Base-by-base conservation (phyloP, 2,113 vertebrate species). In the Scopus umbretta region DNA sequence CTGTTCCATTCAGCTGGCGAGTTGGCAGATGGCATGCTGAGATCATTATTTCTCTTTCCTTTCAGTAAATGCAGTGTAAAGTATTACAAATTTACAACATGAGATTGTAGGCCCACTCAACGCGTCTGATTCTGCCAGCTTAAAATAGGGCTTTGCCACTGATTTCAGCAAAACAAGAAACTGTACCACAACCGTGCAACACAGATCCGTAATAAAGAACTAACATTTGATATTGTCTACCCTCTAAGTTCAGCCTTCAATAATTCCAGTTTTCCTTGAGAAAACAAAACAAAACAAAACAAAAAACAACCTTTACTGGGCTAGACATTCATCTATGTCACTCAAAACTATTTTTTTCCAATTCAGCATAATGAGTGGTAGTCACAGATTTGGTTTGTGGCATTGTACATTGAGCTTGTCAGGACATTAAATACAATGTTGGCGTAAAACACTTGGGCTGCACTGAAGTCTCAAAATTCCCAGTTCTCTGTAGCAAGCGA, bases 21-120 rank as follows among this genome's bases (percentile, higher is more conserved):
- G 63, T 2, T 92, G 91, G 84, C 93, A 97, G 92, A 96, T 90
- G 85, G 90, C 82, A 92, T 23, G 38, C 82, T 61, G 75, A 88
- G 92, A 88, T 92, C 55, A 90, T 81, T 63, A 90, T 30, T 95
- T 83, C 74, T 80, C 66, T 52, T 90, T 80, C 47, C 61, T 81
- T 88, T 85, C 36, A 65, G 88, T 34, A 87, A 90, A 89, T 0
- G 13, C 27, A 36, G 61, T 47, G 76, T 53, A 62, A 87, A 91
- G 16, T 20, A 59, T 70, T 87, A 55, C 49, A 79, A 72, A 83
- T 85, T 80, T 75, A 87, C 65, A 72, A 75, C 30, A 47, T 27
- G 49, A 87, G 53, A 80, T 14, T 73, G 74, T 8, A 21, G n/a
- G 53, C 14, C 70, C 16, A 43, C 58, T 82, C 26, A 12, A n/a